Evolutionary conservation across 2,888 invertebrate species (phyloP).

Genomic region (Drosophila mulleri): DNA sequence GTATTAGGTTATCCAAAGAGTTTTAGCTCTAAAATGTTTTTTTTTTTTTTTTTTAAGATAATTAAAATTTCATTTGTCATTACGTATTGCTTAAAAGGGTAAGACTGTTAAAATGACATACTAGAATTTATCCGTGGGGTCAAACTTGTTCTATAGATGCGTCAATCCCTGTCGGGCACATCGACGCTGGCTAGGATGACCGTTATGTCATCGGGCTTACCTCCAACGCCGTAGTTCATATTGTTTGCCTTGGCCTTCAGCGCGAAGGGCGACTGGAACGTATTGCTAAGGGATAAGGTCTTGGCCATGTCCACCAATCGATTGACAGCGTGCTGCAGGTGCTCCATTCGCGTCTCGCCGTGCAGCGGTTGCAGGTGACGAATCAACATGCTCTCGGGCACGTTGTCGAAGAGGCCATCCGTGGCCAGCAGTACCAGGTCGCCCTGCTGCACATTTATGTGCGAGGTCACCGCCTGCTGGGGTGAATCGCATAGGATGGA

Average conservation of each 20-base stretch:
- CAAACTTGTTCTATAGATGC: neutral
- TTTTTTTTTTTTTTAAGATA: neutral
- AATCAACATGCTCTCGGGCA: constrained; percentile 94
- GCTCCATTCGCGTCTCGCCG: constrained; percentile 5
- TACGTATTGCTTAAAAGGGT: neutral
- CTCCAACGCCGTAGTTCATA: constrained; percentile 33
- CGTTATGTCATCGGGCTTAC: constrained; percentile 70
- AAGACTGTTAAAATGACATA: neutral
- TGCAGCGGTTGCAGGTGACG: constrained; percentile 90
- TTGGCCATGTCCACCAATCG: constrained; percentile 50
- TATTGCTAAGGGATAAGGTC: constrained; percentile 31
- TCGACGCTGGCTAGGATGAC: constrained; percentile 63
- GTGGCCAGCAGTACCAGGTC: constrained; percentile 97
- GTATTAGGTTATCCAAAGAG: neutral
- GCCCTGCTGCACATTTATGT: constrained; percentile 93
- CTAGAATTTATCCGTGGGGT: neutral
- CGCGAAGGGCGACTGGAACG: constrained; percentile 58
- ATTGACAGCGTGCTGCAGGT: constrained; percentile 49
- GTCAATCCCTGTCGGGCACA: constrained; percentile 4
- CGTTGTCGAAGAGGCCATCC: constrained; percentile 99
- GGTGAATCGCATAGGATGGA: constrained; percentile 95
- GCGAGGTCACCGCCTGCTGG: constrained; percentile 93
- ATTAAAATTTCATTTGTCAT: neutral
- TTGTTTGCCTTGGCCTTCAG: constrained; percentile 48
- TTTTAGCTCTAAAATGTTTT: neutral